phyloP scores from a whole-genome alignment of 1,140 invertebrate species.

The Heliothis virescens region DNA sequence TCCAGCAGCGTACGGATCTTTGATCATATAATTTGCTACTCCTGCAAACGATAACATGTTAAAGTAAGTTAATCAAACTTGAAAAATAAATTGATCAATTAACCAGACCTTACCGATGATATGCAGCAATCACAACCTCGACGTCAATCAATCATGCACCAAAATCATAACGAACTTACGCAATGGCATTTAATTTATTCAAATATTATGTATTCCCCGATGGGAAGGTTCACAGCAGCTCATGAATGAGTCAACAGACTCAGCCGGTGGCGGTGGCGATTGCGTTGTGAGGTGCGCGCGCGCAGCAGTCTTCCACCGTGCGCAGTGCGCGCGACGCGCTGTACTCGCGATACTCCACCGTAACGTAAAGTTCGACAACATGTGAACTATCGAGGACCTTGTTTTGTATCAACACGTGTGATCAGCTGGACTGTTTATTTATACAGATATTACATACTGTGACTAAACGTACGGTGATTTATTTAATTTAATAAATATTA shows the following conservation, averaged over 20 bases:
- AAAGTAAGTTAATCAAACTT: too few relatives aligned
- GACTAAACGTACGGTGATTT: slow-evolving; percentile 20
- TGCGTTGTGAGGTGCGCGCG: slow-evolving; percentile 54
- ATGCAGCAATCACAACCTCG: background rate
- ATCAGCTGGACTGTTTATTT: background rate
- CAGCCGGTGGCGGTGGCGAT: slow-evolving; percentile 32
- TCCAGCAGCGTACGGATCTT: too few relatives aligned
- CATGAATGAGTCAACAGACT: slow-evolving; percentile 45
- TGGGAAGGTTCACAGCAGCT: slow-evolving; percentile 14
- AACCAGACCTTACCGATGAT: too few relatives aligned
- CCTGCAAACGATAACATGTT: too few relatives aligned
- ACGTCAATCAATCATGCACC: background rate
- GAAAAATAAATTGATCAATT: too few relatives aligned
- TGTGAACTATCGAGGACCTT: slow-evolving; percentile 42
- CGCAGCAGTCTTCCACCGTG: slow-evolving; percentile 44
- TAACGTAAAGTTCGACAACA: slow-evolving; percentile 34
- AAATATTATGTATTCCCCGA: slow-evolving; percentile 40
- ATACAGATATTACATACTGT: background rate
- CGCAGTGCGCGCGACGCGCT: slow-evolving; percentile 45
- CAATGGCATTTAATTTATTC: slow-evolving; percentile 29
- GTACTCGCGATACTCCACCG: slow-evolving; percentile 8
- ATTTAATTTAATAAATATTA: background rate
- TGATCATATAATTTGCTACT: too few relatives aligned
- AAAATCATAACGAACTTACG: slow-evolving; percentile 10
- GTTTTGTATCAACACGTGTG: slow-evolving; percentile 32